A percentile compares a stretch with the other conserved stretches of the same genome.
Evolutionary conservation across 2,113 vertebrate genomes (phyloP).

Genomic region (Thalassarche chlororhynchos): DNA sequence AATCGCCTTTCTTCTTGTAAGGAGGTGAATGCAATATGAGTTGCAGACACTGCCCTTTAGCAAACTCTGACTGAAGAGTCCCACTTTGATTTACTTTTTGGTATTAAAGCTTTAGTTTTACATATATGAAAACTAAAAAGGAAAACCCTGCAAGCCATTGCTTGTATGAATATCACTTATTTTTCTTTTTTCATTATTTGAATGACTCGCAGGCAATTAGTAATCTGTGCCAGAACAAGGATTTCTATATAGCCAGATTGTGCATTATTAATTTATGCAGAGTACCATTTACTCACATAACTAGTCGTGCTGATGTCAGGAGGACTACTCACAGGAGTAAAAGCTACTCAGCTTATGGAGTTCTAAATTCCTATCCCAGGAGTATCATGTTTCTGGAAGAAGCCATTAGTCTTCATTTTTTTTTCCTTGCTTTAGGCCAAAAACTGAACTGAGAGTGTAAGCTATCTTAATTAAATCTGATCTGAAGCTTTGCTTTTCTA

Average conservation of each 20-base stretch:
- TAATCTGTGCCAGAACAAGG: not conserved
- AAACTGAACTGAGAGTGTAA: constrained; percentile 37
- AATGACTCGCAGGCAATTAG: not conserved
- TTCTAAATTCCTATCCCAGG: constrained; percentile 18
- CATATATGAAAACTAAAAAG: not conserved
- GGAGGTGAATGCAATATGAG: not conserved
- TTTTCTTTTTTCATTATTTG: not conserved
- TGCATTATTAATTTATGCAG: constrained; percentile 18
- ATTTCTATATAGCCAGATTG: not conserved
- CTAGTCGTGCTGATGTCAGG: not conserved
- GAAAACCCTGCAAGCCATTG: not conserved
- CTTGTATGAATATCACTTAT: not conserved
- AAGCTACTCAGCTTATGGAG: not conserved
- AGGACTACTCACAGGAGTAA: constrained; percentile 1
- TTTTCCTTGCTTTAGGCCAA: constrained; percentile 40
- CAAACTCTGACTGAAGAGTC: not conserved
- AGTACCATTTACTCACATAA: not conserved
- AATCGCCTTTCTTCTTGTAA: not conserved
- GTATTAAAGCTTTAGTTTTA: not conserved
- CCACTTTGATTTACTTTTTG: not conserved
- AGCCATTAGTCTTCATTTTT: constrained; percentile 33
- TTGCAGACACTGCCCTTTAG: not conserved
- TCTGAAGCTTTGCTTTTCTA: constrained; percentile 39
- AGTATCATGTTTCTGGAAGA: constrained; percentile 21
- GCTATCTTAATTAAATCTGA: constrained; percentile 68